Evolutionary conservation across 2,888 invertebrate genomes (phyloP).

Genomic region (Callosobruchus maculatus): DNA sequence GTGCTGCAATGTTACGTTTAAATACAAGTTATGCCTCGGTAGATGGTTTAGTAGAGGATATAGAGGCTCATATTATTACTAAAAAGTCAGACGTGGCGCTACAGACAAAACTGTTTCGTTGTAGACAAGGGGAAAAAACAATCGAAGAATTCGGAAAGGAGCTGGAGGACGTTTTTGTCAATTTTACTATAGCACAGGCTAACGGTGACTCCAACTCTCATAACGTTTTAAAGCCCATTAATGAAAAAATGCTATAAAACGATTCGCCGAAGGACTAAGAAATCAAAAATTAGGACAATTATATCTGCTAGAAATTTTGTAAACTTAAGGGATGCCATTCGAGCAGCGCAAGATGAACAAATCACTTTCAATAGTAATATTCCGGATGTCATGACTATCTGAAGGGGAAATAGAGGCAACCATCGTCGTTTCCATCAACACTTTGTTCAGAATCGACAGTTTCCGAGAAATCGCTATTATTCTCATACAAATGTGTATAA

Average conservation of each 20-base stretch:
- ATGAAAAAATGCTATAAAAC: conserved; percentile 24
- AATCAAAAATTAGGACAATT: conserved; percentile 10
- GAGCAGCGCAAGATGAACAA: conserved; percentile 5
- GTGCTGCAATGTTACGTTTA: conserved; percentile 18
- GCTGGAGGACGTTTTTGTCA: conserved; percentile 16
- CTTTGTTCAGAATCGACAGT: neutral
- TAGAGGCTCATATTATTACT: conserved; percentile 15
- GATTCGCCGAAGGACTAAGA: conserved; percentile 21
- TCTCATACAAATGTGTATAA: neutral
- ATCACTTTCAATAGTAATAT: neutral
- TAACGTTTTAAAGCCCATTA: conserved; percentile 12
- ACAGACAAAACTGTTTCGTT: conserved; percentile 12
- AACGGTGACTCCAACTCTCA: conserved; percentile 11
- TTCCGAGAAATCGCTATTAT: neutral
- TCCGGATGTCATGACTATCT: neutral
- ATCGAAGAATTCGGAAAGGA: conserved; percentile 17
- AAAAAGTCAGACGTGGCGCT: conserved; percentile 17
- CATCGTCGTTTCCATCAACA: neutral
- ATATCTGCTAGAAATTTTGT: conserved; percentile 13
- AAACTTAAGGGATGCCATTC: conserved; percentile 11
- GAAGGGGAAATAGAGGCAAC: too few species aligned
- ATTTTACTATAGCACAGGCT: conserved; percentile 20
- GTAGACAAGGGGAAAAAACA: conserved; percentile 12
- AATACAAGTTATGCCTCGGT: conserved; percentile 8
- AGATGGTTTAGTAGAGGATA: conserved; percentile 14